phyloP scores from a whole-genome alignment of 2,888 invertebrate genomes.

The Campoplex nolae region DNA sequence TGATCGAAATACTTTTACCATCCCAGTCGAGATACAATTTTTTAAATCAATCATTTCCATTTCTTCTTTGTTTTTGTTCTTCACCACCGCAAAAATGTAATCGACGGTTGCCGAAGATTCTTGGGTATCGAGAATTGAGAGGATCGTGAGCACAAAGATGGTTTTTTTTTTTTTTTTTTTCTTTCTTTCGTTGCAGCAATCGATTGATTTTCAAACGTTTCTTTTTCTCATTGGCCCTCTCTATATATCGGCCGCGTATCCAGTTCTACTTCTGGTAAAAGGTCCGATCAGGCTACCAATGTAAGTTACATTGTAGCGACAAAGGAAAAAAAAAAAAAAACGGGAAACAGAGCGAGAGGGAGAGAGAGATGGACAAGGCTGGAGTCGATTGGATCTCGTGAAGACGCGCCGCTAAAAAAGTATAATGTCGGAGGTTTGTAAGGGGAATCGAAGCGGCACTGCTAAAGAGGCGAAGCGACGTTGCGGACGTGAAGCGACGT shows the following conservation, averaged over 20 bases:
- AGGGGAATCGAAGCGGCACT: conserved; percentile 41
- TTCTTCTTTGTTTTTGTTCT: neutral
- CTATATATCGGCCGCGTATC: neutral
- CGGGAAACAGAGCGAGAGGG: neutral
- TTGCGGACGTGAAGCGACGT: neutral
- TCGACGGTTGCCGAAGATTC: neutral
- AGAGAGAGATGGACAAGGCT: neutral
- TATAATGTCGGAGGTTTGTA: conserved; percentile 28
- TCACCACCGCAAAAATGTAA: neutral
- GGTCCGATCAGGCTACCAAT: neutral
- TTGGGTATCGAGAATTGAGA: neutral
- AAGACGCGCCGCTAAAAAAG: neutral
- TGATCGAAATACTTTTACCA: too few species aligned
- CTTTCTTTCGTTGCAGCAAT: neutral
- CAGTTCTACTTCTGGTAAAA: neutral
- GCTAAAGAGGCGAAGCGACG: conserved; percentile 26
- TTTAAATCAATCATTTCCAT: too few species aligned
- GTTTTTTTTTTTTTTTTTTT: neutral
- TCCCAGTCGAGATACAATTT: too few species aligned
- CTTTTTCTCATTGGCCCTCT: neutral
- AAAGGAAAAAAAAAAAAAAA: neutral
- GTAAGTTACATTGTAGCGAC: neutral
- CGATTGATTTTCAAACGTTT: neutral
- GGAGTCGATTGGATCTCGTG: neutral
- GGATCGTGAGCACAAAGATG: neutral